Evolutionary conservation across 1,140 invertebrate species (phyloP), one percentile per base, ranked within the genome.

Genomic region (Rhagoletis zephyria): DNA sequence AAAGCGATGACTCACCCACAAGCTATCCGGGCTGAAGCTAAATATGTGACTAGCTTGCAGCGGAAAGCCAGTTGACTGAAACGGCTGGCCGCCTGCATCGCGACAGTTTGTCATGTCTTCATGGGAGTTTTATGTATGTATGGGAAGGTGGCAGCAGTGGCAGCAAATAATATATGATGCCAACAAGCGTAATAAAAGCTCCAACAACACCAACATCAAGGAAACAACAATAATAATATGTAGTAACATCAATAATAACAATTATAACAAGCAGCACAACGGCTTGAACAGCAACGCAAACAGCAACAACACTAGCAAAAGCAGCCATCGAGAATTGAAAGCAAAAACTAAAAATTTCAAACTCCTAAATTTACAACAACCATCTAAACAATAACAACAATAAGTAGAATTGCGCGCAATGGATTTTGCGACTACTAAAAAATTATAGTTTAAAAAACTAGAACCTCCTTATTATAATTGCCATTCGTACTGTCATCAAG

Each of bases 161-260:
- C 74, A 56, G 48, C 74, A 81, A 81, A 81, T 81, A 81, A 81
- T 48, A 56, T 45, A 81, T 81, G 74, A 81, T 81, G 74, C 74
- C 74, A 81, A 81, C n/a, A 30, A 81, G 74, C 74, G 74, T 81
- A 56, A 81, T n/a, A 81, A 81, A 81, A 81, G 16, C 42, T 12
- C 19, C 74, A 81, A 19, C 48, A 81, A 81, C 74, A 56, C 12
- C 48, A 81, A 81, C n/a, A 81, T 10, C n/a, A 30, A 67, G 12
- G 2, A 2, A 1, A 56, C 45, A 77, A 56, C 45, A 81, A 81
- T 81, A 81, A 81, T 19, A 70, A 45, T 70, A 81, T 81, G 74
- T 81, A 77, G 70, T 77, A 56, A 81, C 48, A 81, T 81, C 74
- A 56, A 81, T 81, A 81, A 81, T 81, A 81, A 81, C 48, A 81